phyloP scores from a whole-genome alignment of 2,113 vertebrate species.

The Aegotheles bennettii region DNA sequence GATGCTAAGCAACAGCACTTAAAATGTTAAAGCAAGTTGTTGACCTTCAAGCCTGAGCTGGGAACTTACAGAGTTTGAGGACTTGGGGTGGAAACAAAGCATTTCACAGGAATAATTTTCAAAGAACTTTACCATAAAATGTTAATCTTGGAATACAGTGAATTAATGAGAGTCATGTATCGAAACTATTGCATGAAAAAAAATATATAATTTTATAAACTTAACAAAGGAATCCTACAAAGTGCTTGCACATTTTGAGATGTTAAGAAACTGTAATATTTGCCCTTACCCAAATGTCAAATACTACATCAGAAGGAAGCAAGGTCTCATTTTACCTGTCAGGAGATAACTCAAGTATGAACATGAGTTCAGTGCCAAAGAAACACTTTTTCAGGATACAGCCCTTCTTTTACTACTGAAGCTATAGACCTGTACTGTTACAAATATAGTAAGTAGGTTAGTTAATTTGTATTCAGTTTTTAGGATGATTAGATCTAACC shows the following conservation, averaged over 20 bases:
- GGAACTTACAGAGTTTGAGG: neutral
- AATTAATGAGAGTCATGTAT: neutral
- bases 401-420: neutral
- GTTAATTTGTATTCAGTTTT: neutral
- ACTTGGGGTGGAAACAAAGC: neutral
- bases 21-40: neutral
- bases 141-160: neutral
- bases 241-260: neutral
- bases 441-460: conserved; percentile 16
- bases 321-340: neutral
- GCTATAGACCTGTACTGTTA: neutral
- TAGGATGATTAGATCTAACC: neutral
- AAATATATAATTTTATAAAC: neutral
- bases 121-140: neutral
- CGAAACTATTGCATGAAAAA: neutral
- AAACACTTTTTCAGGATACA: neutral
- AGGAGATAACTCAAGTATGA: neutral
- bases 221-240: neutral
- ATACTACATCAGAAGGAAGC: neutral
- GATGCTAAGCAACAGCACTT: conserved; percentile 6
- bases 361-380: neutral
- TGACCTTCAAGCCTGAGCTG: neutral
- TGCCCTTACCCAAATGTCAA: neutral
- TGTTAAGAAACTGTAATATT: neutral
- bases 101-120: neutral